Evolutionary conservation across 2,888 invertebrate genomes (phyloP).

Genomic region (Holacanthella duospinosa): DNA sequence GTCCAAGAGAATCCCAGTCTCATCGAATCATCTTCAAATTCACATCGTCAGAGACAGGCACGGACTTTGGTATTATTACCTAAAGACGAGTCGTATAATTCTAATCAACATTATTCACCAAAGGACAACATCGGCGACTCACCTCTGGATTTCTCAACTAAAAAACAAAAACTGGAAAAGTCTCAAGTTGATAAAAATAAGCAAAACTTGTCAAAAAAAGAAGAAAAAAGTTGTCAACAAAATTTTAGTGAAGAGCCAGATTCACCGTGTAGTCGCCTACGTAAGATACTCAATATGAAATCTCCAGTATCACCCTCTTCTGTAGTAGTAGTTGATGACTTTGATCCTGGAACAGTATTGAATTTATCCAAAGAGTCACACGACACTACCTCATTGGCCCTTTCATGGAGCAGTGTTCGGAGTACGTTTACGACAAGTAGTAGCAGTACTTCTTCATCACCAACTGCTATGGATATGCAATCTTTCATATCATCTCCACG

Average conservation of each 20-base stretch:
- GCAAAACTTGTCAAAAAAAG: neutral
- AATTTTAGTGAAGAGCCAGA: slow-evolving; percentile 10
- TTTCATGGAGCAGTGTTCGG: neutral
- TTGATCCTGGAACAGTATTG: slow-evolving; percentile 23
- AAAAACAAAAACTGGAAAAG: slow-evolving; percentile 23
- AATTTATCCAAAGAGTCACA: slow-evolving; percentile 31
- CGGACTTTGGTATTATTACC: no score
- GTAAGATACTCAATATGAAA: slow-evolving; percentile 35
- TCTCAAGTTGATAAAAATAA: neutral
- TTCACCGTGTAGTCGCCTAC: slow-evolving; percentile 29
- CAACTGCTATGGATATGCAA: neutral
- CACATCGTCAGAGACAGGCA: neutral
- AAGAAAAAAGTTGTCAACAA: neutral
- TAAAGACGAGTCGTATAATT: no score
- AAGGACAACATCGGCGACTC: slow-evolving; percentile 23
- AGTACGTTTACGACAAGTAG: neutral
- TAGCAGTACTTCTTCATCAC: slow-evolving; percentile 1
- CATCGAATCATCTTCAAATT: neutral
- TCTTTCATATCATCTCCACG: slow-evolving; percentile 20
- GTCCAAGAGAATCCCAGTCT: neutral
- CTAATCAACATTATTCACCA: neutral
- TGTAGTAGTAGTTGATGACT: slow-evolving; percentile 11
- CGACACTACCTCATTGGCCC: neutral
- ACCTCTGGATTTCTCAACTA: slow-evolving; percentile 39
- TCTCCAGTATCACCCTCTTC: slow-evolving; percentile 16